Percentiles rank a stretch among this genome's conserved stretches.
phyloP scores from a whole-genome alignment of 2,888 invertebrate genomes.

The Drosophila nr. perissopoda region DNA sequence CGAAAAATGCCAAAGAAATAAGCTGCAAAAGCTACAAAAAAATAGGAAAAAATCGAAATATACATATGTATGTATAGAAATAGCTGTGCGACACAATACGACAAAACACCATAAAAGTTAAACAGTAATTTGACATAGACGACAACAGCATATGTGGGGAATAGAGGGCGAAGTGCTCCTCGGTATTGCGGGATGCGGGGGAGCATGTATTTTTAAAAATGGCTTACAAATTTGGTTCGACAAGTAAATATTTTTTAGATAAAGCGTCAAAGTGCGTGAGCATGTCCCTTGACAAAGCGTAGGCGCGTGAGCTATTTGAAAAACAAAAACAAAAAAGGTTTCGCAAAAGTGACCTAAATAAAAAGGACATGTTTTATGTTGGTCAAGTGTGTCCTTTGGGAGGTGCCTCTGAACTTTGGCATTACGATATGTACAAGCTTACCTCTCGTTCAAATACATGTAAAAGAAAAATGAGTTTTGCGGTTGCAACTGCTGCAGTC shows the following conservation, averaged over 20 bases:
- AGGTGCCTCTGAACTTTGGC: constrained; percentile 36
- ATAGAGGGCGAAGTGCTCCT: constrained; percentile 7
- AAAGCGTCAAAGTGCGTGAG: constrained; percentile 71
- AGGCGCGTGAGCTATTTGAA: constrained; percentile 59
- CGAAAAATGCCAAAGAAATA: constrained; percentile 78
- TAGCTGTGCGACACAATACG: constrained; percentile 71
- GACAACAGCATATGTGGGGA: constrained; percentile 69
- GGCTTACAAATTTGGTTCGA: constrained; percentile 57
- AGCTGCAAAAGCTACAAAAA: constrained; percentile 67
- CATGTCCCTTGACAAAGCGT: constrained; percentile 38
- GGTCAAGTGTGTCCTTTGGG: constrained; percentile 35
- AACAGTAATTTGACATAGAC: constrained; percentile 78
- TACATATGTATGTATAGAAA: constrained; percentile 44
- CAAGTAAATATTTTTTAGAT: constrained; percentile 71
- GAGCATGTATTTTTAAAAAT: constrained; percentile 62
- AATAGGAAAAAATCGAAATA: constrained; percentile 24
- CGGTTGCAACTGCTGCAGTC: constrained; percentile 68
- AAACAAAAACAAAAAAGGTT: constrained; percentile 15
- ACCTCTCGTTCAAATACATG: constrained; percentile 2
- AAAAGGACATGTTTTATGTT: constrained; percentile 46
- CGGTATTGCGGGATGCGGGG: not conserved
- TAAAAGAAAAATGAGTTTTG: constrained; percentile 36
- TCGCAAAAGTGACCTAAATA: constrained; percentile 34
- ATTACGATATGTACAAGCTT: constrained; percentile 19
- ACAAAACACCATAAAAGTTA: constrained; percentile 77